Base-by-base conservation (phyloP, 2,113 vertebrate genomes). In the Microcebus lehilahytsara region DNA sequence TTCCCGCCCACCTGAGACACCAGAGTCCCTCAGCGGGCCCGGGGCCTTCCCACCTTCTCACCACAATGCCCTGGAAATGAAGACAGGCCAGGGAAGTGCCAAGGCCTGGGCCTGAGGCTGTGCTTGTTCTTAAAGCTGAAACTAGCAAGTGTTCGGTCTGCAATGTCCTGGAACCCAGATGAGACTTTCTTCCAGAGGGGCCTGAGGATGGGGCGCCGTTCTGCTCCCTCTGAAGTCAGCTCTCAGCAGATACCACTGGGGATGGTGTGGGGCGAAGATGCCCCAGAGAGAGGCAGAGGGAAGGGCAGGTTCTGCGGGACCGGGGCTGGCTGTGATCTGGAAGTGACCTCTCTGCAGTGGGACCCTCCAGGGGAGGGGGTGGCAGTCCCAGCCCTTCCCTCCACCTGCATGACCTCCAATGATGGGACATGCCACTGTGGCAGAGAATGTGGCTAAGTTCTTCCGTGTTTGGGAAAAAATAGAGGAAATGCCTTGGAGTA, bases 401-500 rank as follows among this genome's bases (percentile, higher is more conserved):
- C 37, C 4, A 4, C 46, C 34, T 13, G 64, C 58, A 32, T 4
- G 32, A 30, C 42, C 20, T 46, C 40, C 11, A 25, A 14, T 53
- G 46, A 72, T 8, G 27, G 17, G 17, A 69, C 25, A 9, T 1
- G 14, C 9, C 34, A 6, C 22, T 27, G 22, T 12, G 30, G 90
- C n/a, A 8, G 5, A 58, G 67, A 78, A 27, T 8, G 19, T 53
- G 37, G 58, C 92, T 87, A 30, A n/a, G 23, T 85, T 74, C 66
- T 71, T 46, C 40, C 30, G 20, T 34, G 30, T 75, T 56, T 25
- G 71, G 86, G 66, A 69, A 78, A 71, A 92, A 89, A 66, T 84
- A 89, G 92, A 85, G 91, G 90, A 69, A 89, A 77, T 40, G 32
- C 60, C 56, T 86, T 51, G 56, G 12, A 85, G 71, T 87, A 84